Percentiles rank a stretch among this genome's conserved stretches.
phyloP scores from a whole-genome alignment of 1,140 invertebrate genomes.

The Piezodorus guildinii region DNA sequence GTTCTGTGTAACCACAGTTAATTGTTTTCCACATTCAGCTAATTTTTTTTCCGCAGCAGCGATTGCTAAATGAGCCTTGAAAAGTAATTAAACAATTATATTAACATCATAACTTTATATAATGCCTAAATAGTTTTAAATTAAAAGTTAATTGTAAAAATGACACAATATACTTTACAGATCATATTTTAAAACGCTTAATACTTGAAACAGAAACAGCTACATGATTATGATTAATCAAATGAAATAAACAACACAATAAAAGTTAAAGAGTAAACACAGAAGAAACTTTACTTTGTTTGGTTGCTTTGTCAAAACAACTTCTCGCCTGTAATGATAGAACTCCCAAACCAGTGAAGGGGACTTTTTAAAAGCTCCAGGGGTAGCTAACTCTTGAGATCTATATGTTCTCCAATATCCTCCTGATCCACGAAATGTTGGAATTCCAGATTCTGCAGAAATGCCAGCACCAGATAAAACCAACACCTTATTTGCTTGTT shows the following conservation, averaged over 20 bases:
- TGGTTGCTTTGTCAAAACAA: conserved; percentile 48
- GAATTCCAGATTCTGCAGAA: conserved; percentile 70
- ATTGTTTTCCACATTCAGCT: conserved; percentile 39
- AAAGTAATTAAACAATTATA: no score
- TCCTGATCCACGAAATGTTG: conserved; percentile 64
- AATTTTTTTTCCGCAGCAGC: conserved; percentile 60
- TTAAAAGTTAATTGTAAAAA: no score
- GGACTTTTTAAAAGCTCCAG: conserved; percentile 48
- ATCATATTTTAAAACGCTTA: no score
- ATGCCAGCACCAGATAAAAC: conserved; percentile 66
- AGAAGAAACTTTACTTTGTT: conserved; percentile 42
- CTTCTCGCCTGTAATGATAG: conserved; percentile 59
- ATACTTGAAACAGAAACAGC: no score
- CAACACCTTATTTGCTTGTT: conserved; percentile 45
- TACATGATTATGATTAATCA: no score
- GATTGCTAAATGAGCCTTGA: conserved; percentile 67
- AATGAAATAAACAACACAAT: neutral
- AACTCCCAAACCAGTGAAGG: conserved; percentile 70
- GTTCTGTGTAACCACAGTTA: conserved; percentile 82
- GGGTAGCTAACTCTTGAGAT: conserved; percentile 51
- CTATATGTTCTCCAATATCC: conserved; percentile 65
- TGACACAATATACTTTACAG: no score
- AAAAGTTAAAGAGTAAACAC: neutral
- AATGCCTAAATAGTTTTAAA: no score
- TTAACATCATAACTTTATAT: no score